Base-by-base conservation (phyloP, 1,140 invertebrate genomes). In the Heliothis subflexa region DNA sequence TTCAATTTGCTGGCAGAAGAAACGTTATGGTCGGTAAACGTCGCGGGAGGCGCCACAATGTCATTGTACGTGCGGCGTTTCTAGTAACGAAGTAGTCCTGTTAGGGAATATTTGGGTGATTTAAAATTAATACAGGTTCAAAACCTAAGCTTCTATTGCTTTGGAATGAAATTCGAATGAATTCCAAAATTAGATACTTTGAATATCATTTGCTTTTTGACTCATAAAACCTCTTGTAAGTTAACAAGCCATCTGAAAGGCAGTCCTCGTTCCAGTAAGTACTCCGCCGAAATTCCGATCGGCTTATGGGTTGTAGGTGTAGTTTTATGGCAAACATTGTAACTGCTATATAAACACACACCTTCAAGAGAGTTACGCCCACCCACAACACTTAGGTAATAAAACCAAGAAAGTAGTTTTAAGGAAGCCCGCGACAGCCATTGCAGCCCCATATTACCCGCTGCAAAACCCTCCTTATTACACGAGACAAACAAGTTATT, bases 401-500 rank as follows among this genome's bases (percentile, higher is more conserved):
- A 93, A 92, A 93, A 93, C 87, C 86, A 88, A 91, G 89, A 93
- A 93, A 93, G 93, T 92, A 91, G 91, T 94, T 93, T 93, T 90
- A 93, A 93, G 91, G 89, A 91, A 92, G 88, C 91, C 89, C 91
- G 88, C 88, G 90, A 91, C 88, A 92, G 90, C 87, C 86, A 91
- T 92, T 88, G 90, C 82, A 84, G 85, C 86, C 91, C 91, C 90
- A 90, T 93, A 94, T 91, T 92, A 90, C 91, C 86, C 86, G 82
- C 87, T 78, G 86, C 91, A 93, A 94, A 93, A 87, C 91, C 93
- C 90, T 91, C 87, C 92, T 93, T 94, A 94, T 93, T 94, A 93
- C 90, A 83, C 85, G 84, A 88, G 86, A 91, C 91, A 93, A 93
- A 94, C 91, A 93, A 93, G 88, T 93, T 93, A 93, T 93, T 93